Percentiles rank a stretch among this genome's conserved stretches.
Conservation (phyloP, 1,140 invertebrate genomes). For the Frieseomelitta varia region DNA sequence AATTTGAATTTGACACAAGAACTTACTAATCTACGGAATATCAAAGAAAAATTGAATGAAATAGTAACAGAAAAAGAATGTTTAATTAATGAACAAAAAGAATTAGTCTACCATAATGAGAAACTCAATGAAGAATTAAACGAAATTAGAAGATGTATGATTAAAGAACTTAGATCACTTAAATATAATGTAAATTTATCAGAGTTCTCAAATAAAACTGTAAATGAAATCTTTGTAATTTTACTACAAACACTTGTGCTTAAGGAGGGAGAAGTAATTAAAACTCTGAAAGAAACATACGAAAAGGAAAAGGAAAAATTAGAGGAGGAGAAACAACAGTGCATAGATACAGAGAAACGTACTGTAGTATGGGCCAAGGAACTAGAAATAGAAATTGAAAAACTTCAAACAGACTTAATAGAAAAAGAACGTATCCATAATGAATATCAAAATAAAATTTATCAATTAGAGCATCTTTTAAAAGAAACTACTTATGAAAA, state of each 20-base stretch:
- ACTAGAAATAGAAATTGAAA: slow-evolving; percentile 75
- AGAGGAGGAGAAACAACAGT: slow-evolving; percentile 68
- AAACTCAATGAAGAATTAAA: slow-evolving; percentile 66
- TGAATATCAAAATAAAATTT: slow-evolving; percentile 54
- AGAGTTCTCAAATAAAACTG: slow-evolving; percentile 56
- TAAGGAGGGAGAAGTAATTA: slow-evolving; percentile 74
- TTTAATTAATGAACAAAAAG: slow-evolving; percentile 32
- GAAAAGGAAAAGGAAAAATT: slow-evolving; percentile 64
- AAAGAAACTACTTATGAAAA: slow-evolving; percentile 69
- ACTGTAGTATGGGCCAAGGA: slow-evolving; percentile 65
- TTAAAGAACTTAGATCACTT: slow-evolving; percentile 72
- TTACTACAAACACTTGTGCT: slow-evolving; percentile 70
- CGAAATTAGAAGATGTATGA: slow-evolving; percentile 58
- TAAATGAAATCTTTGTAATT: slow-evolving; percentile 65
- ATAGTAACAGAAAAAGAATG: slow-evolving; percentile 28
- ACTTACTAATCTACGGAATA: slow-evolving; percentile 55
- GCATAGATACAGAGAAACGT: slow-evolving; percentile 68
- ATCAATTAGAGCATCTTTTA: slow-evolving; percentile 44
- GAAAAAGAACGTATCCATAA: slow-evolving; percentile 35
- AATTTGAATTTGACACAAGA: slow-evolving; percentile 67
- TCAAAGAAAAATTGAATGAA: slow-evolving; percentile 37
- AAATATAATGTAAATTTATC: slow-evolving; percentile 48
- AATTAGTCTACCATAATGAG: slow-evolving; percentile 29
- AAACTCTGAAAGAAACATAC: slow-evolving; percentile 59
- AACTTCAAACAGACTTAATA: slow-evolving; percentile 68